Evolutionary conservation across 2,113 vertebrate species (phyloP).

Genomic region (Pluvianellus socialis): DNA sequence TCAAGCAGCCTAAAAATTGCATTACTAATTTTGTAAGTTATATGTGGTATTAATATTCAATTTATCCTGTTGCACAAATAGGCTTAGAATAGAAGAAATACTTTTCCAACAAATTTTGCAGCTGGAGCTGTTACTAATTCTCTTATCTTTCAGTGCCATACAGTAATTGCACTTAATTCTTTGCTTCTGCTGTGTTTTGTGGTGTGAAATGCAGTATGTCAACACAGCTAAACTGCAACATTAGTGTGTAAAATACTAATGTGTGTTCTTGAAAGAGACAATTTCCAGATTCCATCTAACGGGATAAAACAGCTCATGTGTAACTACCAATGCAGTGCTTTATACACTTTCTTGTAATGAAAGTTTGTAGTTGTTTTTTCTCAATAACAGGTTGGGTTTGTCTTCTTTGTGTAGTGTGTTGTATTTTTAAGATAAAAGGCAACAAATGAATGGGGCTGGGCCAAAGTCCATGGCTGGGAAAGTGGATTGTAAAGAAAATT

Average conservation of each 20-base stretch:
- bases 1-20: not conserved
- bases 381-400: not conserved
- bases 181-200: constrained; percentile 14
- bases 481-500: not conserved
- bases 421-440: not conserved
- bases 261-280: not conserved
- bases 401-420: not conserved
- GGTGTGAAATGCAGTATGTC: not conserved
- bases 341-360: not conserved
- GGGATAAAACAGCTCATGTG: not conserved
- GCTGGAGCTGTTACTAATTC: constrained; percentile 14
- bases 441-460: not conserved
- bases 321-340: not conserved
- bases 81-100: not conserved
- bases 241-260: not conserved
- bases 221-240: not conserved
- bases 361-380: not conserved
- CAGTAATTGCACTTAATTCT: constrained; percentile 35
- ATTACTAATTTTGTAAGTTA: not conserved
- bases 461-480: accelerated
- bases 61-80: constrained; percentile 2
- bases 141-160: constrained; percentile 7
- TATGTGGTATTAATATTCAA: not conserved
- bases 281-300: not conserved
- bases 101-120: not conserved